phyloP scores from a whole-genome alignment of 2,113 vertebrate genomes.

The Gulo gulo region DNA sequence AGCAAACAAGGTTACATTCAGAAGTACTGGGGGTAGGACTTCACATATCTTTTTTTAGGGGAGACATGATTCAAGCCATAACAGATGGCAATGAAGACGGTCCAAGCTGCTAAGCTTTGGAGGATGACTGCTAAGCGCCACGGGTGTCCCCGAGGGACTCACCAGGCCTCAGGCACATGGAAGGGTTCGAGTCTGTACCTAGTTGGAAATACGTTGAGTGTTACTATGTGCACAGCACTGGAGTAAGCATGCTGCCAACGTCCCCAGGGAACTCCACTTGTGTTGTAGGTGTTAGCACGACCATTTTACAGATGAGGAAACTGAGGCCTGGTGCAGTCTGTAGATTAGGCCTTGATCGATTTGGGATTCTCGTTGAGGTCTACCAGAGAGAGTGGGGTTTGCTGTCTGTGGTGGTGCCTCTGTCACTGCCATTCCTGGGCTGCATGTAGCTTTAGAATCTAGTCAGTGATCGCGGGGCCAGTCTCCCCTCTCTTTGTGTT shows the following conservation, averaged over 20 bases:
- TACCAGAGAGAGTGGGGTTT: neutral
- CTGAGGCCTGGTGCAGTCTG: neutral
- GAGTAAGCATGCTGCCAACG: neutral
- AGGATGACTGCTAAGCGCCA: neutral
- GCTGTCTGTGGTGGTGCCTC: neutral
- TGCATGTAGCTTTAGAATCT: neutral
- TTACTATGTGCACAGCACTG: accelerated
- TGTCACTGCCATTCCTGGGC: neutral
- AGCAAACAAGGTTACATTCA: neutral
- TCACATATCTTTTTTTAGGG: neutral
- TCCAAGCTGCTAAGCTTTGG: neutral
- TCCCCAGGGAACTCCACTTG: neutral
- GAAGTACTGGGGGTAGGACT: neutral
- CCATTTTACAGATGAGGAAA: neutral
- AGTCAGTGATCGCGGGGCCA: neutral
- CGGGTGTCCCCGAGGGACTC: neutral
- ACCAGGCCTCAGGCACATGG: neutral
- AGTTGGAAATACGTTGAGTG: neutral
- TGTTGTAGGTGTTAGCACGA: neutral
- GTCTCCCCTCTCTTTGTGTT: neutral
- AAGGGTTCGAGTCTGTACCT: neutral
- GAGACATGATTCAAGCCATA: neutral
- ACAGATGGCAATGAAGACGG: neutral
- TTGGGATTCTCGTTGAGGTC: neutral
- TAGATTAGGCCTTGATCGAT: neutral